phyloP scores from a whole-genome alignment of 2,113 vertebrate genomes.

The Oryctolagus cuniculus region mOryCun1.1 NC_091435.1:88881501-88882000 shows the following conservation, averaged over 20 bases:
- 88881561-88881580: not conserved
- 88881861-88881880: not conserved
- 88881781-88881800: not conserved
- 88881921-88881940: not conserved
- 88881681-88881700: not conserved
- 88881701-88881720: not conserved
- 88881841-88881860: not conserved
- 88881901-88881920: not conserved
- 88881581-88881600: not conserved
- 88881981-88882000: not conserved
- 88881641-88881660: not conserved
- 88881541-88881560: not conserved
- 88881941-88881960: not conserved
- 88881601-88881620: not conserved
- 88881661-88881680: not conserved
- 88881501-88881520: not conserved
- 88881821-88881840: not conserved
- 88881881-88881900: not conserved
- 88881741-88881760: not conserved
- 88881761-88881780: not conserved
- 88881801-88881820: constrained; percentile 42
- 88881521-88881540: not conserved
- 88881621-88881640: not conserved
- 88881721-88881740: constrained; percentile 4
- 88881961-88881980: not conserved